A percentile compares a stretch with the other conserved stretches of the same genome.
Evolutionary conservation across 1,140 invertebrate genomes (phyloP).

Genomic region (Drosophila grimshawi): DNA sequence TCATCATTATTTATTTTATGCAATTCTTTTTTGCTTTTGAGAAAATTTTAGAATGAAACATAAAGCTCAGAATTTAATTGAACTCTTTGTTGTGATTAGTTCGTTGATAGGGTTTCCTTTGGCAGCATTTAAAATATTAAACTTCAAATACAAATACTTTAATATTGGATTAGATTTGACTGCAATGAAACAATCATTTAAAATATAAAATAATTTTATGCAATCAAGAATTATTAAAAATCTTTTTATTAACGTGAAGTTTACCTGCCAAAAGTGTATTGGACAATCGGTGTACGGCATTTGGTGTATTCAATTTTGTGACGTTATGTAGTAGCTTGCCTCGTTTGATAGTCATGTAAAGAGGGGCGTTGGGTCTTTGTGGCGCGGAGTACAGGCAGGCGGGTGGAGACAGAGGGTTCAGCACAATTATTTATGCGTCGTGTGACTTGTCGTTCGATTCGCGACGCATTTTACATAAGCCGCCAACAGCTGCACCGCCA

Average conservation of each 20-base stretch:
- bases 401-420: background rate
- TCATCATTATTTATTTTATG: too few species aligned
- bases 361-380: background rate
- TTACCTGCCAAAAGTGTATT: background rate
- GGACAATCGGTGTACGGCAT: background rate
- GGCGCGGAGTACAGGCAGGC: background rate
- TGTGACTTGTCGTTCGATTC: constrained; percentile 55
- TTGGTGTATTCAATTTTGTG: background rate
- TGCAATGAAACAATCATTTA: too few species aligned
- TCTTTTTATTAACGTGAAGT: background rate
- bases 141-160: too few species aligned
- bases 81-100: too few species aligned
- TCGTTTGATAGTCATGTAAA: background rate
- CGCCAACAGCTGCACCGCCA: constrained; percentile 25
- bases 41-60: too few species aligned
- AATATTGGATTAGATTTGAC: too few species aligned
- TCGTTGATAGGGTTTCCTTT: too few species aligned
- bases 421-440: constrained; percentile 58
- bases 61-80: too few species aligned
- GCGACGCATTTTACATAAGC: constrained; percentile 47
- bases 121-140: too few species aligned
- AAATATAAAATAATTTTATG: too few species aligned
- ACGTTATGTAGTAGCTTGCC: background rate
- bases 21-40: too few species aligned
- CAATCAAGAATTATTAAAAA: too few species aligned